Percentiles rank a stretch among this genome's conserved stretches.
phyloP scores from a whole-genome alignment of 2,113 vertebrate species.

The Nymphicus hollandicus region DNA sequence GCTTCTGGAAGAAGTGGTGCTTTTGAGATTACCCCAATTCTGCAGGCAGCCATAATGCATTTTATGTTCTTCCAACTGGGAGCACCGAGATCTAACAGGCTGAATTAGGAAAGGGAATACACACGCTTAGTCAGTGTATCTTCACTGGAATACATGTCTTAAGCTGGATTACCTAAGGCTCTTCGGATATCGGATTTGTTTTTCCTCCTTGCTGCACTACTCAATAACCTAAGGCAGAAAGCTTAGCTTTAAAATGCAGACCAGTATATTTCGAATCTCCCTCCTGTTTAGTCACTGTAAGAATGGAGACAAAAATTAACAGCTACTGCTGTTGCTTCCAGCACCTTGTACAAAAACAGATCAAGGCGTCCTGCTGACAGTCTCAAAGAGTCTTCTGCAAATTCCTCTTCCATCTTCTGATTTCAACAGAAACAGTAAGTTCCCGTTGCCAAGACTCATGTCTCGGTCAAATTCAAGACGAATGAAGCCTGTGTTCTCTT shows the following conservation, averaged over 20 bases:
- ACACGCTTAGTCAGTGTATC: background rate
- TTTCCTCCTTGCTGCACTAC: background rate
- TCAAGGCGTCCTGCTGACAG: background rate
- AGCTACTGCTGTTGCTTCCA: background rate
- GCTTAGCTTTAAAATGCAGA: background rate
- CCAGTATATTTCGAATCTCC: background rate
- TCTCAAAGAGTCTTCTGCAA: background rate
- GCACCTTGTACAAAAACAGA: conserved; percentile 59
- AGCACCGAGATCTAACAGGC: background rate
- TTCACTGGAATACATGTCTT: background rate
- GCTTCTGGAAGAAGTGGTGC: background rate
- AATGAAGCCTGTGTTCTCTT: background rate
- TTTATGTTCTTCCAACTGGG: background rate
- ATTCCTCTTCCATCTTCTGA: background rate
- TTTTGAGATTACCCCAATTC: background rate
- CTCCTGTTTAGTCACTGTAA: background rate
- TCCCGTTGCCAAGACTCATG: background rate
- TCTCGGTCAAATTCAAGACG: background rate
- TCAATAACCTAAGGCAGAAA: conserved; percentile 10
- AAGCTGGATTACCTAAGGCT: background rate
- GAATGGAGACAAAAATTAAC: background rate
- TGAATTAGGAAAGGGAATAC: background rate
- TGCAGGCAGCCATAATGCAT: rapidly evolving
- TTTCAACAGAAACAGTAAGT: background rate
- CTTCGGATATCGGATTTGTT: background rate